Percentiles rank a stretch among this genome's conserved stretches.
phyloP scores from a whole-genome alignment of 2,113 vertebrate genomes.

The Chaetura pelagica region DNA sequence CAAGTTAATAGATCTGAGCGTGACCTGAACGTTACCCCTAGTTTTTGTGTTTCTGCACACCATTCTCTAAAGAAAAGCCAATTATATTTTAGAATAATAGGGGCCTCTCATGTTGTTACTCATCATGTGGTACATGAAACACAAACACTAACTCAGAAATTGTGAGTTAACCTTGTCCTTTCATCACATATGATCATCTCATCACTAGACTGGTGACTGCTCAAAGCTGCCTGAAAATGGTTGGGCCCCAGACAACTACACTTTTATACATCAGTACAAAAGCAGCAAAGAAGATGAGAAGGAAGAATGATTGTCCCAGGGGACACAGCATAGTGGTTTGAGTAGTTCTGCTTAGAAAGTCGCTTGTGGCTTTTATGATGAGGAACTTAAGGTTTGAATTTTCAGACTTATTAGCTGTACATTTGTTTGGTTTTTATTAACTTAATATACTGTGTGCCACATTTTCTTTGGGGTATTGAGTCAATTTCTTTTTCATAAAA shows the following conservation, averaged over 20 bases:
- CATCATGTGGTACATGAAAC: constrained; percentile 40
- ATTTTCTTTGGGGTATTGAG: constrained; percentile 43
- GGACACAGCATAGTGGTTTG: neutral
- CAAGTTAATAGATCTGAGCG: neutral
- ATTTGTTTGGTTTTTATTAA: constrained; percentile 59
- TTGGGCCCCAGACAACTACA: constrained; percentile 1
- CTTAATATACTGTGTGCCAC: neutral
- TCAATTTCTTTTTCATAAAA: neutral
- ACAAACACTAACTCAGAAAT: neutral
- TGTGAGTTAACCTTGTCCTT: constrained; percentile 30
- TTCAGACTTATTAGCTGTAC: constrained; percentile 54
- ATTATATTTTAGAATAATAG: constrained; percentile 56
- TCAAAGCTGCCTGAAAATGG: constrained; percentile 36
- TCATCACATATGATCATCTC: constrained; percentile 9
- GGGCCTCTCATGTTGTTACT: constrained; percentile 41
- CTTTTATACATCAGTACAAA: constrained; percentile 43
- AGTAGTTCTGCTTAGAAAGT: constrained; percentile 42
- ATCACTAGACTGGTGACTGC: neutral
- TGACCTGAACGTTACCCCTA: constrained; percentile 25
- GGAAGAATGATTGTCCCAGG: constrained; percentile 32
- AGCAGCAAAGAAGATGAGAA: constrained; percentile 49
- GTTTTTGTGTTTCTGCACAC: neutral
- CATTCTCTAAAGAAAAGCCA: constrained; percentile 10
- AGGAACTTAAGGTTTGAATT: constrained; percentile 62
- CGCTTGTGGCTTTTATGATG: constrained; percentile 61